Conservation (phyloP, 2,113 vertebrate genomes). For the Triplophysa dalaica region DNA sequence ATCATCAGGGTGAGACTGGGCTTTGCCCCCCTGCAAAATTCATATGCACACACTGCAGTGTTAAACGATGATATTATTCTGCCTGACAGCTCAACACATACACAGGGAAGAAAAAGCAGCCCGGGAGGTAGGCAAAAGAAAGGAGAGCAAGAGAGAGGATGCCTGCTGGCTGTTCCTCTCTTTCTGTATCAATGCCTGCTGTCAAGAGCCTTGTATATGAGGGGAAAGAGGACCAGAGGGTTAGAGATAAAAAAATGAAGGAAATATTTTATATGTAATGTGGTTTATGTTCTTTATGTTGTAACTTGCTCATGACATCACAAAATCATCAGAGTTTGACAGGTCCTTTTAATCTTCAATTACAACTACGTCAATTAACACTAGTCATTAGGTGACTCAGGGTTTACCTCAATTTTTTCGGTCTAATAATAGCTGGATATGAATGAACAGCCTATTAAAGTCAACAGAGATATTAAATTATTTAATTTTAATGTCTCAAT, state of each 20-base stretch:
- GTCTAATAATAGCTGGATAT: constrained; percentile 64
- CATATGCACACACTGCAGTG: constrained; percentile 43
- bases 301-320: not conserved
- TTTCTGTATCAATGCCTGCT: constrained; percentile 1
- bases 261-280: constrained; percentile 1
- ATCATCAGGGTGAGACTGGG: constrained; percentile 37
- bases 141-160: constrained; percentile 8
- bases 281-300: not conserved
- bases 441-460: constrained; percentile 64
- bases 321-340: not conserved
- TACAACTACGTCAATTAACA: not conserved
- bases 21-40: constrained; percentile 55
- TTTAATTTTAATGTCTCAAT: constrained; percentile 69
- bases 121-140: constrained; percentile 1
- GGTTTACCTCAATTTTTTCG: constrained; percentile 62
- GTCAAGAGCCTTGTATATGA: not conserved
- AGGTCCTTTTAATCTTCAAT: not conserved
- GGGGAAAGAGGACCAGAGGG: not conserved
- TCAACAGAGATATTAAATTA: constrained; percentile 53
- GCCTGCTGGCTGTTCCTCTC: constrained; percentile 22
- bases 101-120: constrained; percentile 30
- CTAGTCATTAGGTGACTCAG: constrained; percentile 54
- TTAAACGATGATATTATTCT: constrained; percentile 58
- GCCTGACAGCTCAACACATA: constrained; percentile 48
- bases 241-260: not conserved